Evolutionary conservation across 2,888 invertebrate species (phyloP).

Genomic region (Crossocerus cetratus): DNA sequence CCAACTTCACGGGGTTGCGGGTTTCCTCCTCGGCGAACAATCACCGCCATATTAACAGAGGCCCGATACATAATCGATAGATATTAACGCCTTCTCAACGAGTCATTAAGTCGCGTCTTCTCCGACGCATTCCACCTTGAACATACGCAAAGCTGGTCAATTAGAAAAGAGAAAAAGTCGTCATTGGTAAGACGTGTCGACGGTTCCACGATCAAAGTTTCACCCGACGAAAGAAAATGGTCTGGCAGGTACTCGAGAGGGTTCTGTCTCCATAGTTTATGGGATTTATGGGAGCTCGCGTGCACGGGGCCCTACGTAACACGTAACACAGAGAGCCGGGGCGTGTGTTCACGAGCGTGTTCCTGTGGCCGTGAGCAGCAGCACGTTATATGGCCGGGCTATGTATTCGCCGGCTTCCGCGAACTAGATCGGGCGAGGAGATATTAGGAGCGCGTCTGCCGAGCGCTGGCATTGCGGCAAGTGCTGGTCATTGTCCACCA

Average conservation of each 20-base stretch:
- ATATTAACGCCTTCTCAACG: too few species aligned
- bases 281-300: conserved; percentile 7
- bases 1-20: too few species aligned
- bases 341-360: conserved; percentile 16
- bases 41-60: too few species aligned
- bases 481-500: conserved; percentile 72
- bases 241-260: neutral
- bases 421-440: conserved; percentile 71
- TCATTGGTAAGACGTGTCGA: too few species aligned
- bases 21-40: too few species aligned
- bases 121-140: too few species aligned
- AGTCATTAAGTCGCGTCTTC: too few species aligned
- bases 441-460: conserved; percentile 67
- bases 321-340: conserved; percentile 14
- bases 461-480: conserved; percentile 67
- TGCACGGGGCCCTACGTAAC: conserved; percentile 21
- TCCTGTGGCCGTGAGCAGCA: conserved; percentile 24
- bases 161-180: too few species aligned
- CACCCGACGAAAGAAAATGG: neutral
- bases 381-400: conserved; percentile 39
- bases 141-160: too few species aligned
- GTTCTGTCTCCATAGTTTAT: neutral
- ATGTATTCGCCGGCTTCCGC: conserved; percentile 67
- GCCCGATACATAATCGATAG: too few species aligned
- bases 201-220: too few species aligned